Evolutionary conservation across 2,888 invertebrate genomes (phyloP), one percentile per base, ranked within the genome.

Genomic region (Cosmia pyralina): DNA sequence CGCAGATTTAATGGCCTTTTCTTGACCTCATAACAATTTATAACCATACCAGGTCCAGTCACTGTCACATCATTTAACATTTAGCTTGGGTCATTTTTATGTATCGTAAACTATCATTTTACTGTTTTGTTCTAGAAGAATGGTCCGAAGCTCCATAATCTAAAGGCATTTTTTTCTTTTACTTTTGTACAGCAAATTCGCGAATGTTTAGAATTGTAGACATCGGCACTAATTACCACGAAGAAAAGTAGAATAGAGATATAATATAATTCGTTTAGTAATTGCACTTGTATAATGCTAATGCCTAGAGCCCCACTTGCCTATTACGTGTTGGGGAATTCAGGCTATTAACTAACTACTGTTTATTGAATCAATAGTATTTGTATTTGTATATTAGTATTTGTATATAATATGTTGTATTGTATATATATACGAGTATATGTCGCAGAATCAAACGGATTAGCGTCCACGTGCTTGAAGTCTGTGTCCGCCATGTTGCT

Each of bases 1-100:
- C 52, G 0, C 10, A 50, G 52, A 86, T 85, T 86, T 82, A 75
- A 75, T 72, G 69, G 28, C 41, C 22, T 63, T 75, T 75, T 75
- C 75, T 75, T 67, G 72, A 59, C 63, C 68, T 62, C 48, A 70
- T 77, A 82, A 78, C 69, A 85, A 75, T 85, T 84, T 85, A 77
- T 68, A 60, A 58, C 77, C 60, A 48, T 19, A 58, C 8, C 53
- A 55, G 62, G 44, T 8, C 34, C 34, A 64, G 34, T 55, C 11
- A 52, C 55, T 59, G 68, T 60, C 81, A 62, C 41, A 17, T 52
- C 79, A 79, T 79, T 72, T 64, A 73, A 63, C 73, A 62, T 58
- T 62, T 59, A 46, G 67, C 48, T 50, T 46, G n/a, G 84, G 60
- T 41, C 57, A 70, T 57, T 41, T 81, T 83, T 83, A 81, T 80